Evolutionary conservation across 1,140 invertebrate genomes (phyloP), one percentile per base, ranked within the genome.

Genomic region (Macrostomum lignano): DNA sequence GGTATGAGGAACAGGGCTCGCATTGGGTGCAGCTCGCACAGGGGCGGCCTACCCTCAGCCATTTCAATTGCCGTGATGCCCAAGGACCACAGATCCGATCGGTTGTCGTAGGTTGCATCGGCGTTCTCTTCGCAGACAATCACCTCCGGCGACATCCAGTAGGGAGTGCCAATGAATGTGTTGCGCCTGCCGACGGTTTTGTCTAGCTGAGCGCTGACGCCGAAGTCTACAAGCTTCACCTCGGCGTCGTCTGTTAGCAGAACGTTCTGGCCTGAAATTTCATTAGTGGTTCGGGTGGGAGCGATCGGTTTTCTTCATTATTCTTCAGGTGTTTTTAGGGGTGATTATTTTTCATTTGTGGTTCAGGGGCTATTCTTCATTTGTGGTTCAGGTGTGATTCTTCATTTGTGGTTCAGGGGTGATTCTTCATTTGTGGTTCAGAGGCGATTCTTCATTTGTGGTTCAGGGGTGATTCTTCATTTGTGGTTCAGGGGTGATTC

Each of bases 61-160:
- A 98, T 98, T 67, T 99, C 91, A 40, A 99, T 65, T 19, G 86
- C 81, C 21, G 86, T 94, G 46, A 96, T 96, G 46, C 84, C 88
- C 38, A 96, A 65, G 28, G 81, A 91, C 88, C 88, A 96, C 29
- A 94, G 63, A 62, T 96, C 88, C 54, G 77, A 86, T 5, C 86
- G 79, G 61, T 82, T 94, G 58, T 98, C 91, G 53, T 98, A 99
- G 23, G 91, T 98, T 20, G 88, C 88, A 54, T 96, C 86, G 25
- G 86, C 81, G 63, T 98, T 96, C 61, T 96, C 84, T 63, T 98
- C 91, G 61, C 91, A 98, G 31, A 86, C 88, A 54, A 98, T 98
- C n/a, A 99, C 91, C 59, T 70, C 68, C 22, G 69, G 68, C 6
- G 66, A 65, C 66, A 67, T 67, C 84, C 84, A 94, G 56, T 94